Base-by-base conservation (phyloP, 1,140 invertebrate genomes). In the Hylaeus anthracinus region DNA sequence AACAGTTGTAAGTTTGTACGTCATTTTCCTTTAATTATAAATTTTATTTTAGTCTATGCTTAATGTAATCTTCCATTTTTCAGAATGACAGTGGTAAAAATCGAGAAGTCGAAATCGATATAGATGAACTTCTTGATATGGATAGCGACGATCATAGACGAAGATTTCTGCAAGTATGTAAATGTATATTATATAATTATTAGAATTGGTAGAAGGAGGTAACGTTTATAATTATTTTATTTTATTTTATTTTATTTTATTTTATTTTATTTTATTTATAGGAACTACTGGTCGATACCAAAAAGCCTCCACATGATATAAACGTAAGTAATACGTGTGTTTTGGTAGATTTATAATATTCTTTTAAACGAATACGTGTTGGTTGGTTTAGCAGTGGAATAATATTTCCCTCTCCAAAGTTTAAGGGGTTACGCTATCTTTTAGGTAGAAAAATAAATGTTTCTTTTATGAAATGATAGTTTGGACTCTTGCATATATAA, bases 51-150 rank as follows among this genome's bases (percentile, higher is more conserved):
- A 26, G 26, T 26, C 26, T 26, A 26, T 26, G 26, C 26, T 26
- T 26, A 26, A 26, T 26, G 26, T 26, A 26, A 26, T 26, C 26
- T 26, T 73, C 61, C 48, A 75, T 86, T 89, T 26, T 93, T 69
- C 90, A 95, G 95, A 94, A 94, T 89, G 94, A 94, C 71, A 93
- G 90, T 86, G 92, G 91, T 58, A 95, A 94, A 89, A 94, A 93
- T 88, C 94, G 95, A 90, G 97, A 98, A 93, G 97, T 98, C 72
- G 98, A 98, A 93, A 97, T 98, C 79, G 98, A 98, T 93, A 96
- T 98, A 89, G 98, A 98, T 94, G 97, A 98, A 95, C 95, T 98
- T 63, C 94, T 98, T 82, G 98, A 98, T 92, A 97, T 98, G 96
- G 97, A 98, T 91, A 96, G 95, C 90, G 97, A 98, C 91, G 96